These are phyloP conservation scores for Asbolus verrucosus DNA, from an alignment of 1,140 invertebrate genomes.

Conservation along the genomic window DNA sequence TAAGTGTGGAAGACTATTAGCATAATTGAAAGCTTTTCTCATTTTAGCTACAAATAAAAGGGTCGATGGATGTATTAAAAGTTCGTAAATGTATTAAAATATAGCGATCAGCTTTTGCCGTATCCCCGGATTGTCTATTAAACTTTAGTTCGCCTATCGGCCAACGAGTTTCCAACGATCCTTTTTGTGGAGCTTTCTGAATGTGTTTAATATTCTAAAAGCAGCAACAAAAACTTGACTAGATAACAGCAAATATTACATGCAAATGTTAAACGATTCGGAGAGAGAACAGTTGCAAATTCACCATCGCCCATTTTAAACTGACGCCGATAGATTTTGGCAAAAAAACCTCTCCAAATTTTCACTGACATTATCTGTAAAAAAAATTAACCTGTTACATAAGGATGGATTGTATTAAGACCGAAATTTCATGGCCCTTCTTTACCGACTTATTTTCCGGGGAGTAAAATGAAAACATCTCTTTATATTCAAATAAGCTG, in stretches of 20 bases:
- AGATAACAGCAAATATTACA: constrained; percentile 28
- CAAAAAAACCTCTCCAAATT: not conserved
- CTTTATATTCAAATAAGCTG: constrained; percentile 53
- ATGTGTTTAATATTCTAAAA: constrained; percentile 36
- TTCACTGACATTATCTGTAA: not conserved
- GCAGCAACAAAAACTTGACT: constrained; percentile 34
- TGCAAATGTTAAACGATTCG: constrained; percentile 5
- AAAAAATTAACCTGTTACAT: constrained; percentile 23
- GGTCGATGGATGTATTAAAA: constrained; percentile 4
- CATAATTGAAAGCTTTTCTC: constrained; percentile 15
- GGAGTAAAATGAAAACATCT: constrained; percentile 49
- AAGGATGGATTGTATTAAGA: constrained; percentile 5
- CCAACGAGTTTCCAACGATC: constrained; percentile 24
- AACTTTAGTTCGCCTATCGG: constrained; percentile 30
- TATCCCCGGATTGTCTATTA: constrained; percentile 17
- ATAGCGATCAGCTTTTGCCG: constrained; percentile 15
- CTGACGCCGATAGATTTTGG: not conserved
- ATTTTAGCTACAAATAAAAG: not conserved
- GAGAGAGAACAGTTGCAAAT: not conserved
- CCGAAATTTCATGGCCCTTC: constrained; percentile 26
- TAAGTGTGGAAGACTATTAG: not conserved
- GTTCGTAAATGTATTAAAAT: constrained; percentile 33
- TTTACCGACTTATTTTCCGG: constrained; percentile 45
- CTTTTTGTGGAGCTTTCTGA: constrained; percentile 12
- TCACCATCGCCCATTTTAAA: not conserved